A percentile compares a stretch with the other conserved stretches of the same genome.
These are phyloP conservation scores for Rhodeus uyekii DNA, from an alignment of 2,797 vertebrate genomes.

Conservation along the genomic window DNA sequence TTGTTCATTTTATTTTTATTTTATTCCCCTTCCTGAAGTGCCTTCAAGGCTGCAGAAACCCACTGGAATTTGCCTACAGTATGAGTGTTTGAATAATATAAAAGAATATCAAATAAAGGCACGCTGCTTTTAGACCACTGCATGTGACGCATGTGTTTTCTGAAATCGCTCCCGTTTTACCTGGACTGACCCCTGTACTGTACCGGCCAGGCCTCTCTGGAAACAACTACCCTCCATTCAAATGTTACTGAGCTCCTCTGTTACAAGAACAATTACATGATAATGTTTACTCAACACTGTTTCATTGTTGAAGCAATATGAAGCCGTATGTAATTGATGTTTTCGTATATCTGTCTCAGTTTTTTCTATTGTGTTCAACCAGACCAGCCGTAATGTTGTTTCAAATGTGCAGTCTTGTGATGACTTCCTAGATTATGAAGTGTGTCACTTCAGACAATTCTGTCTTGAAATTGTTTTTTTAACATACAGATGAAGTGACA, in stretches of 20 bases:
- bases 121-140: slow-evolving; percentile 30
- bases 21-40: no score
- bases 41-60: no score
- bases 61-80: no score
- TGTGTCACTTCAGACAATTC: not conserved
- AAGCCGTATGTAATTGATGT: not conserved
- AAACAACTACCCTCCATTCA: slow-evolving; percentile 31
- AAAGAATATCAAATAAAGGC: slow-evolving; percentile 36
- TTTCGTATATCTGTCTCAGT: no score
- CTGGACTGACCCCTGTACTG: slow-evolving; percentile 57
- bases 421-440: not conserved
- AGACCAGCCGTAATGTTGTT: not conserved
- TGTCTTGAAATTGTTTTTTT: not conserved
- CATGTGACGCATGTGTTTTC: slow-evolving; percentile 44
- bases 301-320: slow-evolving; percentile 34
- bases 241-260: slow-evolving; percentile 22
- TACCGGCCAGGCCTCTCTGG: slow-evolving; percentile 41
- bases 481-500: slow-evolving; percentile 51
- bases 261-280: slow-evolving; percentile 41
- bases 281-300: slow-evolving; percentile 26
- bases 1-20: no score
- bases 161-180: slow-evolving; percentile 54
- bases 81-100: no score
- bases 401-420: not conserved
- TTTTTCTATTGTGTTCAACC: not conserved